A percentile compares a stretch with the other conserved stretches of the same genome.
Conservation (phyloP, 1,140 invertebrate species). For the Cyclina sinensis region DNA sequence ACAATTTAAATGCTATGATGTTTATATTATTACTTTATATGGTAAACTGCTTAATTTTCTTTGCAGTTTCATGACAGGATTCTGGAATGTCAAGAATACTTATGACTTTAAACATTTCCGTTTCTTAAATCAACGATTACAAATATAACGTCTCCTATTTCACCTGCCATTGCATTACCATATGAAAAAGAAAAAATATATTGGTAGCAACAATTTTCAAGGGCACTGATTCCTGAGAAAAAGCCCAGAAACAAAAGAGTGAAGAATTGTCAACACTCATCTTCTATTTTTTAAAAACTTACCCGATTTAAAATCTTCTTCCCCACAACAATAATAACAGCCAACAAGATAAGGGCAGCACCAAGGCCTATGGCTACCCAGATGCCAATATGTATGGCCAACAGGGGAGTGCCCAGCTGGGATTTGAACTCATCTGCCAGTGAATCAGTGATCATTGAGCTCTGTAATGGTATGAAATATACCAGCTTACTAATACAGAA, state of each 20-base stretch:
- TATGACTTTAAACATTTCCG: no score
- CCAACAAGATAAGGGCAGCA: neutral
- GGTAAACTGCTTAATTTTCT: no score
- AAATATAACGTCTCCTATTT: no score
- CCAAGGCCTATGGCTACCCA: constrained; percentile 57
- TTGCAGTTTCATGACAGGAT: no score
- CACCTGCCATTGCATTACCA: neutral
- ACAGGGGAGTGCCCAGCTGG: constrained; percentile 27
- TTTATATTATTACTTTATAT: no score
- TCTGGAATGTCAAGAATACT: no score
- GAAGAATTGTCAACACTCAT: neutral
- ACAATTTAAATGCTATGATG: no score
- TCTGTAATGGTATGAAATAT: constrained; percentile 36
- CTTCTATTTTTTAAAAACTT: neutral
- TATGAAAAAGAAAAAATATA: neutral
- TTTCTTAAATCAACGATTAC: no score
- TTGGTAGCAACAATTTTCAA: no score
- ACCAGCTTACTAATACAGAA: no score
- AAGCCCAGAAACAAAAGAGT: no score
- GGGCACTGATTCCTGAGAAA: no score
- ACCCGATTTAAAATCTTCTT: neutral
- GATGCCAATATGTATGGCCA: constrained; percentile 43
- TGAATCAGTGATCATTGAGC: constrained; percentile 32
- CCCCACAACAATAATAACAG: neutral
- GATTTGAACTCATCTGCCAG: constrained; percentile 56